A percentile compares a stretch with the other conserved stretches of the same genome.
Evolutionary conservation across 1,140 invertebrate genomes (phyloP).

Genomic region (Drosophila kikkawai): DNA sequence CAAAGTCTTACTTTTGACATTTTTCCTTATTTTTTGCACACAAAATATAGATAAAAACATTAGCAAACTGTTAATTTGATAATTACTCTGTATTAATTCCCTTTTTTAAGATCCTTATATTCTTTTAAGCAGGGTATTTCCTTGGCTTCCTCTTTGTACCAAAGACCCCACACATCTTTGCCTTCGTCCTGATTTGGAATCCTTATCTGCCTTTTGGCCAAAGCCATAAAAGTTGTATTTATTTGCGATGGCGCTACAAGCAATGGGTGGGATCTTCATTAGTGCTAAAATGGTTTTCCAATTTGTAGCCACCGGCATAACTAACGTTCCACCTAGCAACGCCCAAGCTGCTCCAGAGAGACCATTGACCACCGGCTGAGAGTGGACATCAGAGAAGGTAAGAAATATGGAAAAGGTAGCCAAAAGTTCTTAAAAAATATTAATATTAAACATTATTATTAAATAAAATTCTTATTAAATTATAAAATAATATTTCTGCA

Average conservation of each 20-base stretch:
- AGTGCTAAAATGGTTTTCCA: constrained; percentile 62
- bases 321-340: constrained; percentile 14
- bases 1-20: background rate
- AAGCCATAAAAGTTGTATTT: constrained; percentile 53
- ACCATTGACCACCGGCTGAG: constrained; percentile 21
- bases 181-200: constrained; percentile 1
- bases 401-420: background rate
- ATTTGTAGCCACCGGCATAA: constrained; percentile 45
- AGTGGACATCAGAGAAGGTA: background rate
- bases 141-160: background rate
- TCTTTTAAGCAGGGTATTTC: background rate
- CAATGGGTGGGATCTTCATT: constrained; percentile 80
- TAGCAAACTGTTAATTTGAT: background rate
- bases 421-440: background rate
- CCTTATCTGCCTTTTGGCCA: constrained; percentile 14
- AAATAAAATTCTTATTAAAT: no score
- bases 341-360: constrained; percentile 21
- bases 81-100: background rate
- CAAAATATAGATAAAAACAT: background rate
- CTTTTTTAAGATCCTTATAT: background rate
- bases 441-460: no score
- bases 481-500: background rate
- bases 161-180: background rate
- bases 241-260: constrained; percentile 70
- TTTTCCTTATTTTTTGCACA: background rate